Conservation (phyloP, 2,113 vertebrate genomes). For the Gymnorhina tibicen region DNA sequence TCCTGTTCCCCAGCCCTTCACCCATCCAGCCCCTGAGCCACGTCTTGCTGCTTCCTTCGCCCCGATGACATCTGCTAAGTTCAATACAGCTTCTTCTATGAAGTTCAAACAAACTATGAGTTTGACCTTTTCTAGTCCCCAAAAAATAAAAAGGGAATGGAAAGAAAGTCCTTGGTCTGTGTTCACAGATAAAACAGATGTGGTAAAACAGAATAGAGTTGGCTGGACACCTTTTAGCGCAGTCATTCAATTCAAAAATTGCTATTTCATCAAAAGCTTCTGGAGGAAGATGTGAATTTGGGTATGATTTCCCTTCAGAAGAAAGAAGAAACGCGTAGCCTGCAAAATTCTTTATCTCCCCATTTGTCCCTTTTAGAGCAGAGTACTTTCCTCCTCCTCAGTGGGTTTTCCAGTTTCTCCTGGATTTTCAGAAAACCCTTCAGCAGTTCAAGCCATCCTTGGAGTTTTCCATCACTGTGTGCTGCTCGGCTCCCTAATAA, state of each 20-base stretch:
- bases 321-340: background rate
- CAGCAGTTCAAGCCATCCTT: background rate
- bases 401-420: background rate
- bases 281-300: background rate
- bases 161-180: background rate
- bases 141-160: background rate
- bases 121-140: background rate
- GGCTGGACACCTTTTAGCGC: background rate
- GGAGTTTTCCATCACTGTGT: background rate
- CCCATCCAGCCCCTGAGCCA: background rate
- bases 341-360: background rate
- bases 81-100: background rate
- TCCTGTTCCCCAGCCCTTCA: background rate
- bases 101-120: background rate
- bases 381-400: background rate
- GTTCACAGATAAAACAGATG: background rate
- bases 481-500: background rate
- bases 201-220: background rate
- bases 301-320: background rate
- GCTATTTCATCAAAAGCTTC: background rate
- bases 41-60: fast-evolving
- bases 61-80: background rate
- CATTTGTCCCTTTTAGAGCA: background rate
- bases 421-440: background rate
- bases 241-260: background rate